Evolutionary conservation across 2,797 vertebrate species (phyloP).

Genomic region (Poeciliopsis presidionis): DNA sequence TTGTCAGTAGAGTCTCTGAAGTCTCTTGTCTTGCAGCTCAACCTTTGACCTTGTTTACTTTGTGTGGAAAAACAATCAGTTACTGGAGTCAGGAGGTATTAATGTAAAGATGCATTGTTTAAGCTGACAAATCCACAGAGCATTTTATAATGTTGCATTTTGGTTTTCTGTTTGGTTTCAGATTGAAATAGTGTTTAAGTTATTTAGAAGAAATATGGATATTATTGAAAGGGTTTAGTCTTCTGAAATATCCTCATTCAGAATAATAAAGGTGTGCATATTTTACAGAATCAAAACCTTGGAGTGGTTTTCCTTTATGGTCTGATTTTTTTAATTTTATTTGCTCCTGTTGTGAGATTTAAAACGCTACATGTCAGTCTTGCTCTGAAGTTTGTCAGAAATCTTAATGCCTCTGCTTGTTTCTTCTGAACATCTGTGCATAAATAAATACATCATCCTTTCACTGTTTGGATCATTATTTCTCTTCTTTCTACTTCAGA

Average conservation of each 20-base stretch:
- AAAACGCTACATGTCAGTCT: conserved; percentile 29
- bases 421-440: conserved; percentile 69
- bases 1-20: conserved; percentile 12
- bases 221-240: not conserved
- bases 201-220: not conserved
- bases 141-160: not conserved
- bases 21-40: conserved; percentile 44
- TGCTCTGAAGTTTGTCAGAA: conserved; percentile 45
- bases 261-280: conserved; percentile 60
- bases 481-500: no score
- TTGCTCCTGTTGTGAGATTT: not conserved
- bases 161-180: not conserved
- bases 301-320: conserved; percentile 50
- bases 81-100: not conserved
- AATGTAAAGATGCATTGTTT: not conserved
- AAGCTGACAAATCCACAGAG: no score
- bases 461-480: conserved; percentile 6
- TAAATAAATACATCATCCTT: conserved; percentile 73
- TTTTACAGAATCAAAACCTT: conserved; percentile 50
- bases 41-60: conserved; percentile 17
- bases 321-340: conserved; percentile 5
- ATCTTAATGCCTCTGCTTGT: conserved; percentile 53
- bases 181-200: not conserved
- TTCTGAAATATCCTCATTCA: conserved; percentile 37
- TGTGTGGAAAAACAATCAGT: not conserved